Evolutionary conservation across 2,113 vertebrate species (phyloP), one percentile per base, ranked within the genome.

Genomic region (Poeciliopsis prolifica): DNA sequence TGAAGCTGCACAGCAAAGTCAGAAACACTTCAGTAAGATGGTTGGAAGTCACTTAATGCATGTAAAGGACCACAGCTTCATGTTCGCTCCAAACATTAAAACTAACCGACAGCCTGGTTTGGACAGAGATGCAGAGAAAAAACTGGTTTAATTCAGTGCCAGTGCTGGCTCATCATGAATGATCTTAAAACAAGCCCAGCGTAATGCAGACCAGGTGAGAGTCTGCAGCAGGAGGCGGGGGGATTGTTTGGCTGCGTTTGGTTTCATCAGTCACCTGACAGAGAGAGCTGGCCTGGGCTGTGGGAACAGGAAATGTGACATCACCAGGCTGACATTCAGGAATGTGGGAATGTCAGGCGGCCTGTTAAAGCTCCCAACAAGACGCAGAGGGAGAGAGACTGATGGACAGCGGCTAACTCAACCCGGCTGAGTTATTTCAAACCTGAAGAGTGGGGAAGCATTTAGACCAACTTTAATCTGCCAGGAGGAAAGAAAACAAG

Each of bases 281-380:
- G 51, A n/a, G 51, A 17, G 51, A 9, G 66, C 80, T 60, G 68
- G 84, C 80, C 78, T 68, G 82, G 68, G 83, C 87, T 86, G 85
- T 90, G 90, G 73, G 88, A 89, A 92, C 89, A 92, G 91, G 91
- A 92, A 91, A 83, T 88, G 82, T 94, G 92, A 93, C 93, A 93
- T 93, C 92, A 94, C 76, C 70, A 79, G 54, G n/a, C 85, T 92
- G 87, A 86, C 86, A 89, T 91, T 87, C 86, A 85, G 90, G 92
- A 94, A 94, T 94, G 89, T 89, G 90, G 91, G 87, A 90, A 91
- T 89, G 88, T 90, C 85, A 89, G 78, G 65, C 83, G 63, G 83
- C 75, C 69, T 84, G 84, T 89, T 90, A 81, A 69, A 70, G 33
- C 70, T 78, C 72, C 40, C 79, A 88, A 77, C 10, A 61, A 72